phyloP scores from a whole-genome alignment of 92 coral and sea anemone genomes.

The Virgularia gustaviana region DNA sequence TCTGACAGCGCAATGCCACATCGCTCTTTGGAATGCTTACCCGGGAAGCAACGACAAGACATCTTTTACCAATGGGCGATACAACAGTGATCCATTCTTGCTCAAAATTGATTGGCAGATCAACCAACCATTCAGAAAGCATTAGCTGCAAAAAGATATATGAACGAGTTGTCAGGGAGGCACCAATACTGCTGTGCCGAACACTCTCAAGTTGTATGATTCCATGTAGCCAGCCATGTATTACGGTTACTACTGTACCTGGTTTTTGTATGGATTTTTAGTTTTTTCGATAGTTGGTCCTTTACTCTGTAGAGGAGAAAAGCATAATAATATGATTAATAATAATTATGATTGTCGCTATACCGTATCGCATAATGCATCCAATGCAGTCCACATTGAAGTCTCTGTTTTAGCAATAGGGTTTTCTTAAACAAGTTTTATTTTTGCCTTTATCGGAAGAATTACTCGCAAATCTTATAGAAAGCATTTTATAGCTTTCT shows the following conservation, averaged over 20 bases:
- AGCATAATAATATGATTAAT: not conserved
- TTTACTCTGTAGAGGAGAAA: slow-evolving; percentile 57
- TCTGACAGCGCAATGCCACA: too few relatives aligned
- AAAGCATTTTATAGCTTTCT: too few relatives aligned
- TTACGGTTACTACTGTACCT: slow-evolving; percentile 50
- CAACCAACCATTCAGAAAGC: slow-evolving; percentile 97
- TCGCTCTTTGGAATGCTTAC: slow-evolving; percentile 45
- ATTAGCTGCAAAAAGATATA: slow-evolving; percentile 76
- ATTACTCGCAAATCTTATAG: too few relatives aligned
- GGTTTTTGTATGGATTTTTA: slow-evolving; percentile 51
- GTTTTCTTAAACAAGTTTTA: too few relatives aligned
- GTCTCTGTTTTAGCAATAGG: too few relatives aligned
- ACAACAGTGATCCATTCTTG: slow-evolving; percentile 83
- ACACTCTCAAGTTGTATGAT: too few relatives aligned
- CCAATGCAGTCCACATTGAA: too few relatives aligned
- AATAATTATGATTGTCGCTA: not conserved
- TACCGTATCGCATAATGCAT: too few relatives aligned
- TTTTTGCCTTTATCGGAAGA: too few relatives aligned
- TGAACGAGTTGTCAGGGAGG: too few relatives aligned
- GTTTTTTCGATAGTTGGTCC: slow-evolving; percentile 26
- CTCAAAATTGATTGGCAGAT: slow-evolving; percentile 71
- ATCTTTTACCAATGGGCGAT: slow-evolving; percentile 87
- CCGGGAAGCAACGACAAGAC: slow-evolving; percentile 82
- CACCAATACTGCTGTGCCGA: too few relatives aligned
- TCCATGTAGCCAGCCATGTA: slow-evolving; percentile 66